Percentiles rank a stretch among this genome's conserved stretches.
Conservation (phyloP, 2,113 vertebrate species). For the Salvelinus alpinus region DNA sequence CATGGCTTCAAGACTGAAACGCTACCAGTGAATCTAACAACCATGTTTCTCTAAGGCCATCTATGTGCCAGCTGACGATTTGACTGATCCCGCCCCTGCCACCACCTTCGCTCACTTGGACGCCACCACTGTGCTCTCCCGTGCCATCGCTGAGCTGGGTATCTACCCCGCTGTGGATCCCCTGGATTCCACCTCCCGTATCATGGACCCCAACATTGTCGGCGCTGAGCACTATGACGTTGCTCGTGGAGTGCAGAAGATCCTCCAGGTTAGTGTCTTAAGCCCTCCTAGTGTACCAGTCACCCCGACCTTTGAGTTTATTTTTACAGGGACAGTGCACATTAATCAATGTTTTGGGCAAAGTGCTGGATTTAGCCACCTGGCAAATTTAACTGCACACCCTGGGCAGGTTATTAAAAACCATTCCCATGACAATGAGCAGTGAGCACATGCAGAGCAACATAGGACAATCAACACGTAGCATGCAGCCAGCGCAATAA, state of each 20-base stretch:
- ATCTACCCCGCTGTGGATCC: slow-evolving; percentile 98
- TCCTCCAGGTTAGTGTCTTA: slow-evolving; percentile 79
- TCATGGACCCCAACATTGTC: slow-evolving; percentile 99
- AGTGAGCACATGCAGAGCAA: no score
- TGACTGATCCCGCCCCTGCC: slow-evolving; percentile 96
- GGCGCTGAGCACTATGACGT: slow-evolving; percentile 93
- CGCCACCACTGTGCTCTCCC: slow-evolving; percentile 94
- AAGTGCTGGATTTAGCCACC: no score
- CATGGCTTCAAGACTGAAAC: not conserved
- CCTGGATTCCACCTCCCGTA: slow-evolving; percentile 95
- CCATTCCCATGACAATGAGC: no score
- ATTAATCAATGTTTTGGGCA: no score
- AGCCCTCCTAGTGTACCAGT: not conserved
- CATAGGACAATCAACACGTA: no score
- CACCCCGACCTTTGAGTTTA: not conserved
- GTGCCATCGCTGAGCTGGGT: slow-evolving; percentile 94
- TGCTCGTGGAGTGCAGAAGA: slow-evolving; percentile 95
- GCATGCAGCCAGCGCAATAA: no score
- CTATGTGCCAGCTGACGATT: slow-evolving; percentile 95
- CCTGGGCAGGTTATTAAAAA: no score
- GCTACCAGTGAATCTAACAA: not conserved
- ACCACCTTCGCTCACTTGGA: slow-evolving; percentile 99
- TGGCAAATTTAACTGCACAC: no score
- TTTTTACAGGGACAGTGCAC: no score
- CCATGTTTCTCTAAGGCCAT: slow-evolving; percentile 80